Base-by-base conservation (phyloP, 2,888 invertebrate species). In the Palloptera scutellata region DNA sequence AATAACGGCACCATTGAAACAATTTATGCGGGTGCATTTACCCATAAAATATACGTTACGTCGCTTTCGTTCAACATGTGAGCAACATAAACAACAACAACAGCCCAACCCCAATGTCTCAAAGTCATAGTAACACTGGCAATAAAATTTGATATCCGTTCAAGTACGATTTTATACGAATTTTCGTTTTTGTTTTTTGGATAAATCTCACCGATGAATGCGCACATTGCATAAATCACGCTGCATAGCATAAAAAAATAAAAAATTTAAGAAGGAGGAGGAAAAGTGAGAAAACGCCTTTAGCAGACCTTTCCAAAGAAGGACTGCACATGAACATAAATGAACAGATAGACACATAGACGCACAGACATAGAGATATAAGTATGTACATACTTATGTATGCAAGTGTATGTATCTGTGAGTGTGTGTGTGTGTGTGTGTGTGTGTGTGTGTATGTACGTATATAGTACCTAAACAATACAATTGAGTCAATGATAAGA, bases 71-170 rank as follows among this genome's bases (percentile, higher is more conserved):
- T 30, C 30, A 30, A 30, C 6, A 30, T 4, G 30, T 4, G 30
- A 30, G 30, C 30, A 30, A 30, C n/a, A n/a, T n/a, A n/a, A n/a
- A n/a, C 30, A 30, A 11, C 17, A 53, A 3, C 53, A n/a, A 12
- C 3, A n/a, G 19, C 15, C 2, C 48, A 15, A n/a, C 53, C 40
- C 57, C 17, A 62, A 67, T 57, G 58, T 59, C 58, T 68, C 45
- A 68, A 61, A 64, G 68, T 61, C 68, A 68, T 68, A 64, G 64
- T 64, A 68, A 68, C 68, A 48, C 64, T 61, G 61, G 64, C 48
- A 61, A 61, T 68, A 64, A 68, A 63, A 48, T 41, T 15, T 58
- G 20, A 51, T 62, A 67, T 63, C 41, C 62, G 63, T 19, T 63
- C 67, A 67, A 67, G 59, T 67, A 57, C 45, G 53, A 20, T 30